Base-by-base conservation (phyloP, 2,113 vertebrate species). In the Holacanthus passer region DNA sequence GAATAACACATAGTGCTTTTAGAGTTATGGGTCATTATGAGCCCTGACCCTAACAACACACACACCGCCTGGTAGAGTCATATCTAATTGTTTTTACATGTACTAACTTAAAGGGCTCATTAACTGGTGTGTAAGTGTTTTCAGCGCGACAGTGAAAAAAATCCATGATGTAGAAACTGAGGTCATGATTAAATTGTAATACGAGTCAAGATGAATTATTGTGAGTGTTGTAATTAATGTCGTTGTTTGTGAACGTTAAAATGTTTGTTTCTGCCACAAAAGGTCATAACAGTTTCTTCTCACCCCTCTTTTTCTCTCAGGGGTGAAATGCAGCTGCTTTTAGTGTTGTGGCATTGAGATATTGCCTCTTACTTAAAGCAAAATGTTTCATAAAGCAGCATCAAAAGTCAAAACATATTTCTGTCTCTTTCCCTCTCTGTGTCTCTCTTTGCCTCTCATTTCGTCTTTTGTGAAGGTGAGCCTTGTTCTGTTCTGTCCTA, bases 401-500 rank as follows among this genome's bases (percentile, higher is more conserved):
- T 84, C 66, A 87, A 69, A 80, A 83, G 73, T 70, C 53, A 48
- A 77, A 73, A 79, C 39, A 66, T 75, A 60, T 84, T 72, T 59
- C 35, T 55, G 55, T 73, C 41, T 69, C 43, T 69, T 17, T 43
- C 29, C 31, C 71, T 35, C 53, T 73, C 22, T 68, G 69, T 47
- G 16, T 72, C 37, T 55, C 32, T 81, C 62, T 79, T 53, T 83
- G 79, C 67, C 68, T 89, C 81, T 87, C 67, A 66, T 58, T 90
- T 81, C 37, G 47, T 86, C 84, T 88, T 86, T 79, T 87, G 83
- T 90, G 87, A 91, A 91, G 91, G 90, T 92, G 88, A 93, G 89
- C 70, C 88, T 87, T 64, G 79, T 87, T 91, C 88, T 88, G 91
- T 86, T 90, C 81, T 87, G 88, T 89, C 90, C 88, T 88, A 79